Evolutionary conservation across 2,113 vertebrate genomes (phyloP).

Genomic region (Antechinus stuartii): DNA sequence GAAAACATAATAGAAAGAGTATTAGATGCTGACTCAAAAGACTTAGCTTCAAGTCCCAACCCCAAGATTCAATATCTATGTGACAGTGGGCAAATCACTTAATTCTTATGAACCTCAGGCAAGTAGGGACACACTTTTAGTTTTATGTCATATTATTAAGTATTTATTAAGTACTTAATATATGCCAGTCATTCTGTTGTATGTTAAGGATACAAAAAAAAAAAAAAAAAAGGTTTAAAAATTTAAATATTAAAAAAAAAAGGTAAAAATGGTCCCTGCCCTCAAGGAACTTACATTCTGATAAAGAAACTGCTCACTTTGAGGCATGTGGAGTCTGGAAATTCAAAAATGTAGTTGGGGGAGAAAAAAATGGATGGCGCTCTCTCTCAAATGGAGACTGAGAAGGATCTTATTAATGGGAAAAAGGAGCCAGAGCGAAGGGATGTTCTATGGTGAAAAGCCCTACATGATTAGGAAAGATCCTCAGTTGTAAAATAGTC

Average conservation of each 20-base stretch:
- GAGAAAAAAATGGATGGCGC: not conserved
- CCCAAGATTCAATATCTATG: not conserved
- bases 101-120: not conserved
- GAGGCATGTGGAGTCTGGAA: not conserved
- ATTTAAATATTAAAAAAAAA: not conserved
- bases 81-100: not conserved
- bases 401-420: not conserved
- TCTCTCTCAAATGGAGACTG: not conserved
- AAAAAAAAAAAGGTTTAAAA: not conserved
- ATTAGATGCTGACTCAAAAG: not conserved
- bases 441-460: not conserved
- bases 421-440: not conserved
- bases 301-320: not conserved
- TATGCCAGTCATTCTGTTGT: not conserved
- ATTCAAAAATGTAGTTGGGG: not conserved
- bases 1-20: not conserved
- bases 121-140: not conserved
- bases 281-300: not conserved
- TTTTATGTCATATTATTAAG: not conserved
- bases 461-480: not conserved
- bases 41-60: not conserved
- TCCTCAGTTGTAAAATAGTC: not conserved
- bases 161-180: not conserved
- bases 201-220: not conserved
- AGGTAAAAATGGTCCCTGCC: not conserved